Base-by-base conservation (phyloP, 2,113 vertebrate genomes). In the Engraulis encrasicolus region DNA sequence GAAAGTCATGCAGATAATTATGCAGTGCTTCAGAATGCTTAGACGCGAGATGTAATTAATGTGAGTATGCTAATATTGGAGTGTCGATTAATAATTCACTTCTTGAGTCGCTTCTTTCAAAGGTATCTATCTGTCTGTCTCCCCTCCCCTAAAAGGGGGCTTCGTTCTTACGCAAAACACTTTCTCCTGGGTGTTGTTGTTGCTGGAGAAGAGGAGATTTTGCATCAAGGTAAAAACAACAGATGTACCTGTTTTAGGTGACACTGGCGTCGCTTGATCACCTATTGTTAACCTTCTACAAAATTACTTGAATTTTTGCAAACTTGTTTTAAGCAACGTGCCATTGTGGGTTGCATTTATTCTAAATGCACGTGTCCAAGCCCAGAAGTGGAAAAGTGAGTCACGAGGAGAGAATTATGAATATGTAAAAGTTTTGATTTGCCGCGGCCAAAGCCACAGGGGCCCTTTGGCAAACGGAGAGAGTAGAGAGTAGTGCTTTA, bases 41-140 rank as follows among this genome's bases (percentile, higher is more conserved):
- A 58, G 80, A 78, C 82, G 45, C 81, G 49, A 38, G 48, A 52
- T 66, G 80, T 86, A 85, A 89, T 87, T 89, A 87, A 82, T 81
- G 79, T 82, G 58, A 48, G 17, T 52, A 78, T 40, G 79, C 84
- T 87, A 87, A 87, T 84, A 89, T 87, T 89, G 87, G 85, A 77
- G 45, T 79, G 52, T 85, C 23, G 34, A 85, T 89, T 61, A 83
- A 86, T 82, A 87, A 83, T 87, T 85, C 78, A 85, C 27, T 50
- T 78, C 61, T 81, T n/a, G 38, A 52, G 38, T 12, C 38, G 78
- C 19, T 77, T 74, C 54, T 77, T 80, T 61, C 18, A 20, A 34
- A 31, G 31, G 37, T 45, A 58, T 66, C 52, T 58, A 20, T 23
- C 20, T 45, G 48, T 66, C 52, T 58, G 34, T 23, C 20, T 31